Conservation (phyloP, 2,113 vertebrate species). For the Anguilla japonica region DNA sequence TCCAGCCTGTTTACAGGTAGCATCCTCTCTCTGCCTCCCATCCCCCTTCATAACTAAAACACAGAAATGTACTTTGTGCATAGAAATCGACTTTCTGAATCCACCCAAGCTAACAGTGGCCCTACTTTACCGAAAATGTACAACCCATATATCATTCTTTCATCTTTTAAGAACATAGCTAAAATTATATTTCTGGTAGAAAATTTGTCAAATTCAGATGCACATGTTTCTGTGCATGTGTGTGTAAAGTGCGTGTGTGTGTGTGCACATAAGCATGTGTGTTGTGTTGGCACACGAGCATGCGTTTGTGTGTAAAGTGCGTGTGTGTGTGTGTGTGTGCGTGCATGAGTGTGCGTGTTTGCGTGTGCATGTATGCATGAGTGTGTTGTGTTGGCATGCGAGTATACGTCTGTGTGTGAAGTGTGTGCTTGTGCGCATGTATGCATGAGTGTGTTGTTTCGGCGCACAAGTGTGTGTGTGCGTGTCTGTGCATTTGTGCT, state of each 20-base stretch:
- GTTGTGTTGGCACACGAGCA: background rate
- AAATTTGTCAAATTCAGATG: conserved; percentile 17
- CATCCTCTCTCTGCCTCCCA: too few relatives aligned
- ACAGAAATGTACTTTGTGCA: conserved; percentile 72
- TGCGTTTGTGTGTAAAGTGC: background rate
- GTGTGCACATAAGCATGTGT: background rate
- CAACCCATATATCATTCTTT: conserved; percentile 42
- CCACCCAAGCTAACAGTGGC: conserved; percentile 44
- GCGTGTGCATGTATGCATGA: too few relatives aligned
- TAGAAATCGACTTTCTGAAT: conserved; percentile 69
- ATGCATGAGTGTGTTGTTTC: too few relatives aligned
- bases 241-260: background rate
- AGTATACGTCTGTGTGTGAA: background rate
- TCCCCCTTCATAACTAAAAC: conserved; percentile 56
- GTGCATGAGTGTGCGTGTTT: background rate
- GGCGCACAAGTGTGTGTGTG: background rate
- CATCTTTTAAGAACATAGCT: background rate
- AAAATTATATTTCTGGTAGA: conserved; percentile 44
- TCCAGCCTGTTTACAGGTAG: too few relatives aligned
- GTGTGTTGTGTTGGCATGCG: too few relatives aligned
- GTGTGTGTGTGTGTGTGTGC: background rate
- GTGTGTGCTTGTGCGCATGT: too few relatives aligned
- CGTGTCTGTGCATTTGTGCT: background rate
- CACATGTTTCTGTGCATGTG: background rate
- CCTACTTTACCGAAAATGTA: conserved; percentile 51